These are phyloP conservation scores for Muntiacus reevesi DNA, from an alignment of 2,113 vertebrate species.

Conservation along the genomic window DNA sequence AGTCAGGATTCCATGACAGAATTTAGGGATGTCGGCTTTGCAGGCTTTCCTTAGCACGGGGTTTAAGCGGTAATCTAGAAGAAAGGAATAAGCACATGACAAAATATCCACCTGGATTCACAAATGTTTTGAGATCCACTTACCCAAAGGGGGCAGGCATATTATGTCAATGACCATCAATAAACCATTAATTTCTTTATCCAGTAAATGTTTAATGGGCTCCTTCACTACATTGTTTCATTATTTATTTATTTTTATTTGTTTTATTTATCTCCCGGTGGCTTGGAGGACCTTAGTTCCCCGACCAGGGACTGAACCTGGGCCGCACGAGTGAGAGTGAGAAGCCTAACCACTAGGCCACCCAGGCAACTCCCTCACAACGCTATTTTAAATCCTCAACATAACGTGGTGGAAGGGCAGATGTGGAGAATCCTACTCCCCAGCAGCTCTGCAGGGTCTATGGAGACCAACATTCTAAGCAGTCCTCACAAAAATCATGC, in stretches of 20 bases:
- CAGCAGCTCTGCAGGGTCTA: neutral
- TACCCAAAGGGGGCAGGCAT: neutral
- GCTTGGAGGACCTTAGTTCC: neutral
- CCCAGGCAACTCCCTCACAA: neutral
- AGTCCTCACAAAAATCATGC: neutral
- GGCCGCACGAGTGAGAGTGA: too few relatives aligned
- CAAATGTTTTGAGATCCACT: neutral
- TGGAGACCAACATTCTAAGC: neutral
- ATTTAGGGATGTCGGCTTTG: constrained; percentile 98
- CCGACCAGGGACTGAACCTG: neutral
- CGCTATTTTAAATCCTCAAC: neutral
- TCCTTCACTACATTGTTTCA: neutral
- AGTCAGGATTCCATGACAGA: constrained; percentile 92
- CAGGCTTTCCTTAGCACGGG: constrained; percentile 95
- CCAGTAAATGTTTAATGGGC: neutral
- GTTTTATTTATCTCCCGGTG: neutral
- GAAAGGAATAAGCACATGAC: neutral
- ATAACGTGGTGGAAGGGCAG: neutral
- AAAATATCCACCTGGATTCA: neutral
- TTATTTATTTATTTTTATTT: neutral
- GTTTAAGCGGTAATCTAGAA: constrained; percentile 94
- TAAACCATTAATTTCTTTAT: neutral
- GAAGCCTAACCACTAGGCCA: neutral
- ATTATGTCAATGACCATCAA: neutral
- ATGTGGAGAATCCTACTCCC: neutral